These are phyloP conservation scores for Asarcornis scutulata DNA, from an alignment of 2,113 vertebrate species.

Conservation along the genomic window DNA sequence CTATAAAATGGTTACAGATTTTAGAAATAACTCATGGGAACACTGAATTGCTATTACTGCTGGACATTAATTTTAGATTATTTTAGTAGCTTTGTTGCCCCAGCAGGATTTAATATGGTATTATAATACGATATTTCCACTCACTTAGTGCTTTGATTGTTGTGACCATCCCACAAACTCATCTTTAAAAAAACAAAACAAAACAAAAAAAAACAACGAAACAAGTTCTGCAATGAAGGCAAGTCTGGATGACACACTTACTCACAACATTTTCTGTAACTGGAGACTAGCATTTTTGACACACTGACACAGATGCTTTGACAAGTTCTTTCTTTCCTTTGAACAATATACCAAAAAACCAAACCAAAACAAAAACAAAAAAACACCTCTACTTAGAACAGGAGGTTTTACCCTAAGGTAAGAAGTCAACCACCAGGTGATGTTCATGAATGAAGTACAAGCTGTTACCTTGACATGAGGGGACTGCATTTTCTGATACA, in stretches of 20 bases:
- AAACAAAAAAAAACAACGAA: not conserved
- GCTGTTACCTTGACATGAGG: conserved; percentile 94
- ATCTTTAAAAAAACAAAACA: not conserved
- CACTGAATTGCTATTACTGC: not conserved
- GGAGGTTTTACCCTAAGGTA: not conserved
- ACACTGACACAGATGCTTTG: not conserved
- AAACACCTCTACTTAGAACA: not conserved
- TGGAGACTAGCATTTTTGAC: not conserved
- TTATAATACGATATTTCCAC: not conserved
- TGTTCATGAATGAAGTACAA: not conserved
- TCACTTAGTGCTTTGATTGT: not conserved
- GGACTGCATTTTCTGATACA: conserved; percentile 98
- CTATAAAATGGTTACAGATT: not conserved
- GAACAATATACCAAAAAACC: not conserved
- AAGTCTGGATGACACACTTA: conserved; percentile 36
- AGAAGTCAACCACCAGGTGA: not conserved
- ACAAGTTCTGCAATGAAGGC: conserved; percentile 11
- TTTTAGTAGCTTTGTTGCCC: not conserved
- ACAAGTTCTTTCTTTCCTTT: not conserved
- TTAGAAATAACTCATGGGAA: not conserved
- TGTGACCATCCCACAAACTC: conserved; percentile 46
- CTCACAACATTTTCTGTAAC: not conserved
- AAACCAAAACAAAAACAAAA: not conserved
- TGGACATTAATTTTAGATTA: not conserved
- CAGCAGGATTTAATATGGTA: not conserved